A percentile compares a stretch with the other conserved stretches of the same genome.
Conservation (phyloP, 2,113 vertebrate species). For the Collichthys lucidus region DNA sequence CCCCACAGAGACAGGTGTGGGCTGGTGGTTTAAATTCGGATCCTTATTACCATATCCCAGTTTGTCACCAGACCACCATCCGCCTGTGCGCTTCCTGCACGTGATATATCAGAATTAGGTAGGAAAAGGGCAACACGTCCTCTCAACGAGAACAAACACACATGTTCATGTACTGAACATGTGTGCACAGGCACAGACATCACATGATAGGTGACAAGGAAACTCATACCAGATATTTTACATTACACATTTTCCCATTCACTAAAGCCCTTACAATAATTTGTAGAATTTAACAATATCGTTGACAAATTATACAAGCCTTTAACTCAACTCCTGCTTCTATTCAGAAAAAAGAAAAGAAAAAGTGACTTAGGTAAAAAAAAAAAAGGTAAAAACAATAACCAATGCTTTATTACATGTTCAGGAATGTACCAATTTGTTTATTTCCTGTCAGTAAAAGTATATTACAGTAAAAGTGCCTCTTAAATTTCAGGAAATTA, state of each 20-base stretch:
- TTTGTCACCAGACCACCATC: slow-evolving; percentile 39
- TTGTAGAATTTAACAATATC: neutral
- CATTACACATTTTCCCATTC: neutral
- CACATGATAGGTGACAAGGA: neutral
- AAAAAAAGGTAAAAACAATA: neutral
- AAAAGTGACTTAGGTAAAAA: neutral
- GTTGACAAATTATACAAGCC: neutral
- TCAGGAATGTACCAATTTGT: neutral
- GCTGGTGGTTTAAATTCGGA: slow-evolving; percentile 37
- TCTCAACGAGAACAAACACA: slow-evolving; percentile 11
- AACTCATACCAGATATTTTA: neutral
- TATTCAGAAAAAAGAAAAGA: neutral
- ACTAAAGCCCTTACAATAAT: neutral
- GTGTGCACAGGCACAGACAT: neutral
- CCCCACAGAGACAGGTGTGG: slow-evolving; percentile 29
- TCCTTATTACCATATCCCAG: slow-evolving; percentile 28
- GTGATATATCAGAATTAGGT: slow-evolving; percentile 46
- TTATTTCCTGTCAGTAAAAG: neutral
- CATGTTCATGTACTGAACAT: neutral
- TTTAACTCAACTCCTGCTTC: neutral
- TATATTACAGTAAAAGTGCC: slow-evolving; percentile 6
- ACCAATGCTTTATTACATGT: neutral
- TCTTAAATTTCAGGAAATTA: slow-evolving; percentile 16
- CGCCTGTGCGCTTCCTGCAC: slow-evolving; percentile 22
- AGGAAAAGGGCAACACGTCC: slow-evolving; percentile 51